A percentile compares a stretch with the other conserved stretches of the same genome.
These are phyloP conservation scores for Lithobates pipiens DNA, from an alignment of 2,797 vertebrate species.

Conservation along the genomic window DNA sequence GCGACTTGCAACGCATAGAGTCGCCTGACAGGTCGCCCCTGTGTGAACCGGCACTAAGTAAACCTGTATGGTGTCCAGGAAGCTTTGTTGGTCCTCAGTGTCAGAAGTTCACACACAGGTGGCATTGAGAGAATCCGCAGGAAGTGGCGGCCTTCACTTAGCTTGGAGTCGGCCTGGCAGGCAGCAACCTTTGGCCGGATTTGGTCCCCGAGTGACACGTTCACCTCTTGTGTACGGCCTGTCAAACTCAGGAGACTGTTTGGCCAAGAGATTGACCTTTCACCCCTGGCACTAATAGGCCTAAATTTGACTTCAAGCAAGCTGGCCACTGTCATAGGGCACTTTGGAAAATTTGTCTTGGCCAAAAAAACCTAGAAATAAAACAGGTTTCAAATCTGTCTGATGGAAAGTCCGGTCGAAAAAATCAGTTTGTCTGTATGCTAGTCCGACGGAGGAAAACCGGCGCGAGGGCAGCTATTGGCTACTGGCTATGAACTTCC, in stretches of 20 bases:
- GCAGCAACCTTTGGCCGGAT: background rate
- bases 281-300: slow-evolving; percentile 84
- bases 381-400: no score
- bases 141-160: background rate
- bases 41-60: no score
- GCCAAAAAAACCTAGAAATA: no score
- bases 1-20: no score
- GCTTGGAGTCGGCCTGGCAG: background rate
- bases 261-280: slow-evolving; percentile 82
- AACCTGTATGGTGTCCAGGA: no score
- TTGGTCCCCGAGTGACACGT: background rate
- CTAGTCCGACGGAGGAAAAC: no score
- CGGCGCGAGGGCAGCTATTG: no score
- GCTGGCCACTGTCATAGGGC: background rate
- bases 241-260: slow-evolving; percentile 70
- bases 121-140: background rate
- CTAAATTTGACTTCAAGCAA: background rate
- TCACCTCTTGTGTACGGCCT: background rate
- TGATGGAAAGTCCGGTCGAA: no score
- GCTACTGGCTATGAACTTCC: no score
- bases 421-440: no score
- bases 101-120: background rate
- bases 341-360: no score
- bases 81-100: background rate
- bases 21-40: no score